Evolutionary conservation across 2,113 vertebrate genomes (phyloP), one percentile per base, ranked within the genome.

Genomic region (Strix uralensis): DNA sequence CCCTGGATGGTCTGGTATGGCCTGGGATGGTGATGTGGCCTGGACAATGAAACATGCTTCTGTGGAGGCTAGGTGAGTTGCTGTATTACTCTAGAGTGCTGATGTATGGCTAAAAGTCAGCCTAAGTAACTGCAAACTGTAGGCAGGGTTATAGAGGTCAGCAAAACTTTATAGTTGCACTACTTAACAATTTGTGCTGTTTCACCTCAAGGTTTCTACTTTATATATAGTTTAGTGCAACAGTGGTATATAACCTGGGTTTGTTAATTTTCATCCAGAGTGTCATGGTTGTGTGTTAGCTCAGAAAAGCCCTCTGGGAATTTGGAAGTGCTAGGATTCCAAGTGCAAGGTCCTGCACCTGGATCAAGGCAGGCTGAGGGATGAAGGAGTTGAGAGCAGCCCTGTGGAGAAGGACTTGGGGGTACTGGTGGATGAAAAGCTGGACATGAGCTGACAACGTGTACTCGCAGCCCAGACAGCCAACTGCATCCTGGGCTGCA

Each of bases 41-140:
- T 44, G 52, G n/a, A 34, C 92, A 75, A 90, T 38, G 92, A 89
- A 89, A 77, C 18, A 2, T 47, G 81, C 16, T 90, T 63, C 9
- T 81, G 52, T 38, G n/a, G 61, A 95, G 49, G 72, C 77, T 78
- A 54, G 78, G 66, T 84, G 92, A 54, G 78, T 51, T 94, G 79
- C 67, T 94, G 23, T 81, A 15, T 93, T 78, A 70, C 42, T 72
- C 77, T n/a, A 46, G 42, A 90, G 70, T 90, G 79, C 90, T 73
- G 67, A 63, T 54, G 14, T 1, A 20, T 36, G 15, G 42, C 66
- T 81, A 29, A 61, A 91, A 96, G 44, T 49, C 51, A 78, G 26
- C 22, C 67, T 29, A 9, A 86, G 62, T 11, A 55, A 57, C 36
- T 75, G 55, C 58, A 38, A 9, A 49, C 29, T 55, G 2, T 10